Conservation (phyloP, 1,140 invertebrate genomes). For the Contarinia nasturtii region DNA sequence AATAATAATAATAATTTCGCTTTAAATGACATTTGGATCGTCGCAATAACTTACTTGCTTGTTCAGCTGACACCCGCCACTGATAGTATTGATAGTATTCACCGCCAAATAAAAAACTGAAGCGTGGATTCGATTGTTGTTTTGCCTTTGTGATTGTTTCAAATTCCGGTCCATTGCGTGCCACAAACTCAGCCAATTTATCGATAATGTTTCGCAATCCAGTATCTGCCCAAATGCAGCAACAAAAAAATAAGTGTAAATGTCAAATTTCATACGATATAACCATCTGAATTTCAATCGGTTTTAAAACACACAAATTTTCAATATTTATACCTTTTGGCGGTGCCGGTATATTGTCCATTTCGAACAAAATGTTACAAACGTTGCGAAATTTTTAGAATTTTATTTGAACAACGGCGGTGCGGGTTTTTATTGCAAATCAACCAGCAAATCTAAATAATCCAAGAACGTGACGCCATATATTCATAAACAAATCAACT, state of each 20-base stretch:
- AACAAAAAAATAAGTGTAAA: background rate
- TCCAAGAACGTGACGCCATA: too few relatives aligned
- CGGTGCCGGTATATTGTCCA: background rate
- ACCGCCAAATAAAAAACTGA: constrained; percentile 91
- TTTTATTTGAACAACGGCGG: too few relatives aligned
- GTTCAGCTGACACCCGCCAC: constrained; percentile 48
- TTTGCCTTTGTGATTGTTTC: constrained; percentile 97
- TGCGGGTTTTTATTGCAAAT: too few relatives aligned
- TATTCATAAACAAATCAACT: too few relatives aligned
- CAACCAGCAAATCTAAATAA: too few relatives aligned
- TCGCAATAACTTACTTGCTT: constrained; percentile 13
- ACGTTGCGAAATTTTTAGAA: too few relatives aligned
- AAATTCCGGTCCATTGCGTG: constrained; percentile 94
- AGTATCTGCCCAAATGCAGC: constrained; percentile 12
- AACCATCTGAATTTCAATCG: background rate
- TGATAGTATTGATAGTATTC: constrained; percentile 93
- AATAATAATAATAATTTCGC: background rate
- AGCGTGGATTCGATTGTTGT: constrained; percentile 92
- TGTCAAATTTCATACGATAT: background rate
- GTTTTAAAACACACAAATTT: background rate
- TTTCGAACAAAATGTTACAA: background rate
- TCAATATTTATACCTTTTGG: background rate
- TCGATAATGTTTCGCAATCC: constrained; percentile 75
- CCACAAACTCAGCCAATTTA: constrained; percentile 95
- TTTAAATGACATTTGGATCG: background rate